phyloP scores from a whole-genome alignment of 2,888 invertebrate genomes.

The Hydrotaea diabolus region DNA sequence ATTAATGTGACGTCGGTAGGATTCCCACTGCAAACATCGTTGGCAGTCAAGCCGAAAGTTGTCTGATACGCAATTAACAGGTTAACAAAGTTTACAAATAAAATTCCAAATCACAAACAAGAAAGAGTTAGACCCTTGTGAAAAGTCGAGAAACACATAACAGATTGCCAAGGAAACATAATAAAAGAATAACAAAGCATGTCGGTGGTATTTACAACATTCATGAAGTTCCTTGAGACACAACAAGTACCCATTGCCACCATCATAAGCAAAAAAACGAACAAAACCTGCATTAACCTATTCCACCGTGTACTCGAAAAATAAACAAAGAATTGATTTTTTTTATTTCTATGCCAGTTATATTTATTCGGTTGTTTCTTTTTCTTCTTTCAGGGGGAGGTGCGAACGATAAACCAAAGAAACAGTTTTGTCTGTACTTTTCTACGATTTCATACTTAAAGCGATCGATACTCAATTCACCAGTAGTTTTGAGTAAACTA shows the following conservation, averaged over 20 bases:
- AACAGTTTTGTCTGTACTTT: constrained; percentile 68
- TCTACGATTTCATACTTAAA: constrained; percentile 76
- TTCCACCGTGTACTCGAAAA: constrained; percentile 6
- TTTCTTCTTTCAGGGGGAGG: constrained; percentile 79
- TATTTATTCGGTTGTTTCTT: background rate
- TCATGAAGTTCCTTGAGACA: background rate
- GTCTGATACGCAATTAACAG: constrained; percentile 24
- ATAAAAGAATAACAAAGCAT: background rate
- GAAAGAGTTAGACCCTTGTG: background rate
- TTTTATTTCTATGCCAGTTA: constrained; percentile 11
- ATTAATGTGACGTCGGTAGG: background rate
- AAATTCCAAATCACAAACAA: background rate
- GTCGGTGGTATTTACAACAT: too few relatives aligned
- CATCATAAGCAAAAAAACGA: background rate
- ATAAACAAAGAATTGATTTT: constrained; percentile 6
- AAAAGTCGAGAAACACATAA: background rate
- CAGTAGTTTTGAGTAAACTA: constrained; percentile 60
- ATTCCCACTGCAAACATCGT: background rate
- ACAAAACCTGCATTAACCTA: constrained; percentile 7
- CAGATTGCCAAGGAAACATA: constrained; percentile 48
- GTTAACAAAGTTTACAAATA: background rate
- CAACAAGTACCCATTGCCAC: background rate
- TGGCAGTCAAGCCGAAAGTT: background rate
- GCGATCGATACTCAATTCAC: constrained; percentile 71
- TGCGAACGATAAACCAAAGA: constrained; percentile 76